Percentiles rank a stretch among this genome's conserved stretches.
Conservation (phyloP, 1,140 invertebrate genomes). For the Cydia splendana region DNA sequence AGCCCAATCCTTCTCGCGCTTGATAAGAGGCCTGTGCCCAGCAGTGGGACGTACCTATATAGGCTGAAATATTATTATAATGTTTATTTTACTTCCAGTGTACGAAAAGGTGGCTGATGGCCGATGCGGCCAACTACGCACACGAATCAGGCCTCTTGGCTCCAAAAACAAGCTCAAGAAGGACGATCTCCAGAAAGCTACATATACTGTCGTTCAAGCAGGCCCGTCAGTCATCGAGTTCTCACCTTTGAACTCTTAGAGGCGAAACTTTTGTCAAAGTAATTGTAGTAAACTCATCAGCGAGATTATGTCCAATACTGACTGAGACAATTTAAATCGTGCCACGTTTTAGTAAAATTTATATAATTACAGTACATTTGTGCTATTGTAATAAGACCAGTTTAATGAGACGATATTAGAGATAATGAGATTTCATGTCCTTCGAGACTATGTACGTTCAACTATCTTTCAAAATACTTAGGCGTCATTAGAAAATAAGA, state of each 20-base stretch:
- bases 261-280: not conserved
- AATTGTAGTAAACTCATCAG: not conserved
- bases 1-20: too few species aligned
- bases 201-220: conserved; percentile 61
- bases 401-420: not conserved
- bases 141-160: conserved; percentile 64
- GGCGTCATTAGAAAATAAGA: too few species aligned
- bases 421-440: too few species aligned
- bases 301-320: not conserved
- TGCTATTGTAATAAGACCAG: not conserved
- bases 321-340: not conserved
- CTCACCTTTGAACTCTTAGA: conserved; percentile 37
- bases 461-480: too few species aligned
- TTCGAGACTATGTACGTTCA: too few species aligned
- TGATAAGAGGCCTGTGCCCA: too few species aligned
- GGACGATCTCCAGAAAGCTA: conserved; percentile 63
- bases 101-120: conserved; percentile 69
- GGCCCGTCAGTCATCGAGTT: conserved; percentile 63
- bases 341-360: not conserved
- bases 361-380: not conserved
- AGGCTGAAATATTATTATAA: too few species aligned
- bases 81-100: conserved; percentile 52
- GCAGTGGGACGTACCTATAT: too few species aligned
- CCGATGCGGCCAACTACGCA: conserved; percentile 65
- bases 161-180: conserved; percentile 60